phyloP scores from a whole-genome alignment of 2,113 vertebrate genomes.

The Hystrix brachyura region DNA sequence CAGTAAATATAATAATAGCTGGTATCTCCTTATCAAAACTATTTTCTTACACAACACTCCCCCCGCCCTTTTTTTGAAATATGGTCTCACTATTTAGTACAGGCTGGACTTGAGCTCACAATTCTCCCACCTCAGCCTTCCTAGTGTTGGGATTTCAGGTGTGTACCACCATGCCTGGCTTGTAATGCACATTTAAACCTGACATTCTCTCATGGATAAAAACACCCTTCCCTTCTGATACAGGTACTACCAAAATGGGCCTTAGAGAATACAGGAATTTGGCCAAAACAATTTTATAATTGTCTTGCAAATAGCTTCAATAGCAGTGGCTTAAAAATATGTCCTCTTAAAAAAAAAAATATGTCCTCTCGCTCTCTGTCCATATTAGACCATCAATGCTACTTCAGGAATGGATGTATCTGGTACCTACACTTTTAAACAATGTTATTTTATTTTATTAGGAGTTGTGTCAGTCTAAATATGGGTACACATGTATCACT shows the following conservation, averaged over 20 bases:
- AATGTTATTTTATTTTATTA: neutral
- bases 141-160: neutral
- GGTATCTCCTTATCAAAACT: constrained; percentile 20
- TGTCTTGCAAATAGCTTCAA: constrained; percentile 16
- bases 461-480: neutral
- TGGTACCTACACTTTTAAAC: neutral
- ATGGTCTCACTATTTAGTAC: neutral
- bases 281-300: constrained; percentile 35
- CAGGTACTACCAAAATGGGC: neutral
- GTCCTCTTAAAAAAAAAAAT: constrained; percentile 8
- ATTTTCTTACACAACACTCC: constrained; percentile 5
- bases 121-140: neutral
- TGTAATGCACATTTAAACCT: neutral
- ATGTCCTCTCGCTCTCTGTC: neutral
- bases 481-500: neutral
- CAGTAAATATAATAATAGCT: neutral
- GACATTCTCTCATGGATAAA: neutral
- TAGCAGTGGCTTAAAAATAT: constrained; percentile 23
- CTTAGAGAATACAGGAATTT: neutral
- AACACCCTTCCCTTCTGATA: neutral
- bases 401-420: neutral
- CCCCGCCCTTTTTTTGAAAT: neutral
- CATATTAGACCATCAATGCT: neutral
- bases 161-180: neutral
- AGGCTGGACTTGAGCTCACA: neutral